Evolutionary conservation across 2,888 invertebrate genomes (phyloP), one percentile per base, ranked within the genome.

Genomic region (Schizaphis graminum): DNA sequence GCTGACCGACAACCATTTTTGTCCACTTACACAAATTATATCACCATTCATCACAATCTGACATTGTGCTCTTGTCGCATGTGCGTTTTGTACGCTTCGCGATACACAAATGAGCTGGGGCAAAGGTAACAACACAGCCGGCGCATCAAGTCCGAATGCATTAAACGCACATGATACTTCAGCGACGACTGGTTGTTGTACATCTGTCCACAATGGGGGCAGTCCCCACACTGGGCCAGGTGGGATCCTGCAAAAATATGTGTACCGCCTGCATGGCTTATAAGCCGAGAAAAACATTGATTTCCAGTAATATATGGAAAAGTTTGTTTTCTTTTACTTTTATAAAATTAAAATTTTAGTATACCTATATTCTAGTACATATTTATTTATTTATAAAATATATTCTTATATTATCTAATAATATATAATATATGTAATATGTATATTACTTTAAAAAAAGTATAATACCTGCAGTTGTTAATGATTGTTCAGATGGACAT

Each of bases 111-210:
- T n/a, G 97, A 97, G 95, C 97, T 96, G 56, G 97, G 97, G 95
- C 97, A 97, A 91, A 97, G 96, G 95, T 97, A 97, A 96, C 97
- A 97, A 96, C 97, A 97, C 95, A 97, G 96, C 95, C 97, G 96
- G 95, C 97, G 97, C 47, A 97, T 97, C 95, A 97, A 96, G 96
- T 97, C 97, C 61, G 97, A 97, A 96, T 97, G 97, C 96, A 97
- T 97, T 95, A 97, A 96, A 95, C 97, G 96, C 88, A 97, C 97
- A 95, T 97, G 97, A 95, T 97, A 97, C 95, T 97, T 97, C 95
- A 97, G 96, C 85, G 97, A 97, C 1, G 97, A 97, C 95, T 97
- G 97, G 96, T 97, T 97, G 91, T 97, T 97, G 96, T 97, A 97
- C 95, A 97, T 96, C 96, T 97, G 97, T 35, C 97, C 97, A 95